Evolutionary conservation across 2,113 vertebrate genomes (phyloP).

Genomic region (Scortum barcoo): DNA sequence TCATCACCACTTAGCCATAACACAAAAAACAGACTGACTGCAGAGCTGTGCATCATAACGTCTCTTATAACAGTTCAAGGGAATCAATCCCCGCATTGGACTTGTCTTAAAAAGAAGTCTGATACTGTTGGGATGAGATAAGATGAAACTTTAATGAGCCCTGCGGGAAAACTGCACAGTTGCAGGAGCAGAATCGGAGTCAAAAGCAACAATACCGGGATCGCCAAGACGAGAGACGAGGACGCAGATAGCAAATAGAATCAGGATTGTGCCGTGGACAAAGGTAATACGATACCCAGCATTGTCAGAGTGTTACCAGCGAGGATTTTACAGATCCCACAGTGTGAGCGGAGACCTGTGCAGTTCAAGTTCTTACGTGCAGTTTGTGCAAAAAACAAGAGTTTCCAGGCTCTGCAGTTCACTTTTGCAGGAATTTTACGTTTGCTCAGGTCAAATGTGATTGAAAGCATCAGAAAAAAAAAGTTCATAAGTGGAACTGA

Average conservation of each 20-base stretch:
- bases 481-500: too few relatives aligned
- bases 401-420: background rate
- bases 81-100: background rate
- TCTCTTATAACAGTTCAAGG: slow-evolving; percentile 27
- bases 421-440: background rate
- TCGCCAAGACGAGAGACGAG: slow-evolving; percentile 11
- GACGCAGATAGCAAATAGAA: slow-evolving; percentile 9
- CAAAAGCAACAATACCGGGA: slow-evolving; percentile 35
- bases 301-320: slow-evolving; percentile 5
- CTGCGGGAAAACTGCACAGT: slow-evolving; percentile 41
- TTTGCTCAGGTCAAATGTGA: background rate
- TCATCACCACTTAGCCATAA: slow-evolving; percentile 57
- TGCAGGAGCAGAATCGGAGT: slow-evolving; percentile 26
- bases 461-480: background rate
- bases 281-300: slow-evolving; percentile 22
- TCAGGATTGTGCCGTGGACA: slow-evolving; percentile 8
- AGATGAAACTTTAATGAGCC: slow-evolving; percentile 53
- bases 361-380: slow-evolving; percentile 12
- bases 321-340: background rate
- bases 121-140: slow-evolving; percentile 46
- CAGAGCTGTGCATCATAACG: slow-evolving; percentile 27
- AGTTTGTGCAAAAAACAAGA: background rate
- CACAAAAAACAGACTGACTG: slow-evolving; percentile 42
- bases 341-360: background rate
- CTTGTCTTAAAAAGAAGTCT: slow-evolving; percentile 47